phyloP scores from a whole-genome alignment of 2,113 vertebrate genomes.

The Phyllostomus discolor region DNA sequence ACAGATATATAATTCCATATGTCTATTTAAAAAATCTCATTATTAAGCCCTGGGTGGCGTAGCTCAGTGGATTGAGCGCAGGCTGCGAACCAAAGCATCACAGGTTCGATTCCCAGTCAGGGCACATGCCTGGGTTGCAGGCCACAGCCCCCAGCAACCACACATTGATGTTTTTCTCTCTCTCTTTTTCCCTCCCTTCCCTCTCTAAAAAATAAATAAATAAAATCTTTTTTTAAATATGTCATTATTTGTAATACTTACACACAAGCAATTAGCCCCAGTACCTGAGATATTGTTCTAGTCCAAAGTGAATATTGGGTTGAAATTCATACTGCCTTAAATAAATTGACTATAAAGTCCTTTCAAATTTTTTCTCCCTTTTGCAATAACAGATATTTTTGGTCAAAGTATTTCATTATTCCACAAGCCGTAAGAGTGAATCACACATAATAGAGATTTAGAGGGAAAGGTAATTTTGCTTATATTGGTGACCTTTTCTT shows the following conservation, averaged over 20 bases:
- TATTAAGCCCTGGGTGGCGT: neutral
- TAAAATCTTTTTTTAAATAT: neutral
- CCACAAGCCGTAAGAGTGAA: neutral
- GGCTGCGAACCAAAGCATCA: no score
- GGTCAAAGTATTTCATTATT: neutral
- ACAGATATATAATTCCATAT: neutral
- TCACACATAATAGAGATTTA: neutral
- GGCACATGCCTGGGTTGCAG: no score
- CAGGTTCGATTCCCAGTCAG: no score
- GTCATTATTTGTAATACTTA: neutral
- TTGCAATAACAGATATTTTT: neutral
- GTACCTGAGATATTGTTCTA: neutral
- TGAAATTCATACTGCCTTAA: conserved; percentile 4
- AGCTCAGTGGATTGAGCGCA: no score
- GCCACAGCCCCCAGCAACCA: no score
- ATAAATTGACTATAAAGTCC: neutral
- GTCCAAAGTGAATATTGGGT: neutral
- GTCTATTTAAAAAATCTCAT: neutral
- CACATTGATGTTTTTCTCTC: no score
- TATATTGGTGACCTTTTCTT: neutral
- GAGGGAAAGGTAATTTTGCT: neutral
- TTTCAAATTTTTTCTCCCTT: neutral
- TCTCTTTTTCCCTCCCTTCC: no score
- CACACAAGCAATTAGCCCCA: neutral
- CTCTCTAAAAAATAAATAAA: no score